phyloP scores from a whole-genome alignment of 2,797 vertebrate species.

The Micromesistius poutassou region DNA sequence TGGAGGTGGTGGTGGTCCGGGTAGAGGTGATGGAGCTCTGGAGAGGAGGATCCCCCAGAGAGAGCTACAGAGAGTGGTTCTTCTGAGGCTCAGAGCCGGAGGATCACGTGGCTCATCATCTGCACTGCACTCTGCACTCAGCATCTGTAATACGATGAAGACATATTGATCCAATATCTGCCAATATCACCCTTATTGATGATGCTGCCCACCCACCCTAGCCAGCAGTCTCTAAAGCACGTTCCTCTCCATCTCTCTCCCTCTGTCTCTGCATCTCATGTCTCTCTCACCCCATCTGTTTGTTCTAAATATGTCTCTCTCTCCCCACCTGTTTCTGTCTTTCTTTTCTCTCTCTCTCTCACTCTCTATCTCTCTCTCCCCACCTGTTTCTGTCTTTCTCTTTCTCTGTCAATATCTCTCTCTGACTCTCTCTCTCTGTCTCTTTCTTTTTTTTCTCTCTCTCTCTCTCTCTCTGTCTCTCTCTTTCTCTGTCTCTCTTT shows the following conservation, averaged over 20 bases:
- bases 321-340: not conserved
- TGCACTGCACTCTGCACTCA: conserved; percentile 24
- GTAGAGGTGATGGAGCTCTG: too few relatives aligned
- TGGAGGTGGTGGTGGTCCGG: too few relatives aligned
- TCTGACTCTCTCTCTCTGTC: not conserved
- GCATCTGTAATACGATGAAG: conserved; percentile 39
- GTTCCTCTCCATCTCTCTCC: not conserved
- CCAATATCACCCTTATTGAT: conserved; percentile 31
- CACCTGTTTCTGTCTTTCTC: conserved; percentile 10
- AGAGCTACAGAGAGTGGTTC: not conserved
- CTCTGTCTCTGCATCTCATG: not conserved
- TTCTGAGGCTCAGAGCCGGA: not conserved
- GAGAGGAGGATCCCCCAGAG: too few relatives aligned
- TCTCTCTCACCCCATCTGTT: conserved; percentile 13
- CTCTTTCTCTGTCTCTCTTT: not conserved
- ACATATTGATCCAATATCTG: conserved; percentile 33
- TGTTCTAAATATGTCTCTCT: not conserved
- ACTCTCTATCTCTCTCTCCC: not conserved
- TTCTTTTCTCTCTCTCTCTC: conserved; percentile 5
- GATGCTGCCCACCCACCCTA: not conserved
- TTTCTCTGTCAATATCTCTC: not conserved
- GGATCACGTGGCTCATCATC: conserved; percentile 2
- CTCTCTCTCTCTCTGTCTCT: conserved; percentile 1
- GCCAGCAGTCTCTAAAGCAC: not conserved
- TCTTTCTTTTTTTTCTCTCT: too few relatives aligned